Evolutionary conservation across 2,113 vertebrate genomes (phyloP).

Genomic region (Saccopteryx bilineata): DNA sequence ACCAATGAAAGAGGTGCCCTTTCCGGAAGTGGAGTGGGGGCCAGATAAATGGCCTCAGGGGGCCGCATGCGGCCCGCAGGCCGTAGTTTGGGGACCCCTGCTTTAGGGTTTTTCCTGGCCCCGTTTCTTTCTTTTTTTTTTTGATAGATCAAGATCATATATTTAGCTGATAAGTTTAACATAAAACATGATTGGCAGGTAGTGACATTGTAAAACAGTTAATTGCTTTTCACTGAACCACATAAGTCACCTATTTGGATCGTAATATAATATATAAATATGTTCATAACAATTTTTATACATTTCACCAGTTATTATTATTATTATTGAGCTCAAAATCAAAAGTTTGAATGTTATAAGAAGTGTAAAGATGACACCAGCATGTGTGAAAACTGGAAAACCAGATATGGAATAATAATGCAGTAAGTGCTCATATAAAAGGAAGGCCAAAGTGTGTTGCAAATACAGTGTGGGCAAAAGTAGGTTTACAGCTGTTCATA

Average conservation of each 20-base stretch:
- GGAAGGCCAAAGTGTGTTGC: background rate
- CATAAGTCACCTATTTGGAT: background rate
- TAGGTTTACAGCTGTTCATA: no score
- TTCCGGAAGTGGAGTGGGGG: no score
- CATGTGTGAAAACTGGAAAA: background rate
- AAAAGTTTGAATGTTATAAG: background rate
- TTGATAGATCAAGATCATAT: background rate
- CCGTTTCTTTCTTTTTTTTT: no score
- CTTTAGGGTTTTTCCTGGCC: no score
- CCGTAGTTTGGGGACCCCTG: no score
- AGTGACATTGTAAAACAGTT: background rate
- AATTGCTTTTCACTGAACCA: background rate
- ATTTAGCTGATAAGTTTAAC: slow-evolving; percentile 18
- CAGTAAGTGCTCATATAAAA: background rate
- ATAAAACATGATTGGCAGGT: background rate
- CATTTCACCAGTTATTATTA: background rate
- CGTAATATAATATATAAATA: background rate
- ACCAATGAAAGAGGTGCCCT: no score
- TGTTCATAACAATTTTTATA: background rate
- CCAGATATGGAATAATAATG: background rate
- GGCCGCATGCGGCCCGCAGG: no score
- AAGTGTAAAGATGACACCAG: background rate
- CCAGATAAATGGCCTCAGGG: no score
- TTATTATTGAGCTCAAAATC: background rate
- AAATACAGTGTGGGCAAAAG: background rate